Conservation (phyloP, 2,113 vertebrate species). For the western clawed frog (Xenopus tropicalis) region DNA sequence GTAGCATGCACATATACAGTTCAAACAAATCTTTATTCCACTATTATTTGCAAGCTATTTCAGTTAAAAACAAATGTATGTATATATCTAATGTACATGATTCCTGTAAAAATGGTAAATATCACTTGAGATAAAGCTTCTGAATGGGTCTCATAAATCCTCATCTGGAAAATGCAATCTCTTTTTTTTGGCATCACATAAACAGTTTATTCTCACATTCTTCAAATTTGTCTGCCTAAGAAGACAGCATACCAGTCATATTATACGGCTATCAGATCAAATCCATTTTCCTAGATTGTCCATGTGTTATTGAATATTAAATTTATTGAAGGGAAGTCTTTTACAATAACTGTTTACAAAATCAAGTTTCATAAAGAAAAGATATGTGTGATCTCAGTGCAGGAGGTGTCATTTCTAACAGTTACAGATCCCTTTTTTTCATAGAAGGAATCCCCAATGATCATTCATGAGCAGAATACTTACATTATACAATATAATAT, state of each 20-base stretch:
- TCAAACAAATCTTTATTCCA: no score
- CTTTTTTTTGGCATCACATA: conserved; percentile 49
- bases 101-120: conserved; percentile 44
- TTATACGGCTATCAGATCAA: conserved; percentile 54
- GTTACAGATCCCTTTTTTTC: not conserved
- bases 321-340: conserved; percentile 48
- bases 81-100: conserved; percentile 43
- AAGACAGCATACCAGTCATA: conserved; percentile 46
- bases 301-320: conserved; percentile 39
- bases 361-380: conserved; percentile 43
- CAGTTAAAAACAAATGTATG: not conserved
- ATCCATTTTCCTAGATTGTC: conserved; percentile 46
- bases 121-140: conserved; percentile 49
- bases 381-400: not conserved
- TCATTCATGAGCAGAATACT: no score
- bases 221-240: conserved; percentile 45
- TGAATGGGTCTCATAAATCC: conserved; percentile 53
- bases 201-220: conserved; percentile 55
- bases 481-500: no score
- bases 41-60: not conserved
- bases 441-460: not conserved
- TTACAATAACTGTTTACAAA: conserved; percentile 35
- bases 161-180: conserved; percentile 54
- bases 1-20: no score
- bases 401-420: not conserved